Evolutionary conservation across 64 coral and sea anemone species (phyloP).

Genomic region (Hydrozoanthus tunicans): DNA sequence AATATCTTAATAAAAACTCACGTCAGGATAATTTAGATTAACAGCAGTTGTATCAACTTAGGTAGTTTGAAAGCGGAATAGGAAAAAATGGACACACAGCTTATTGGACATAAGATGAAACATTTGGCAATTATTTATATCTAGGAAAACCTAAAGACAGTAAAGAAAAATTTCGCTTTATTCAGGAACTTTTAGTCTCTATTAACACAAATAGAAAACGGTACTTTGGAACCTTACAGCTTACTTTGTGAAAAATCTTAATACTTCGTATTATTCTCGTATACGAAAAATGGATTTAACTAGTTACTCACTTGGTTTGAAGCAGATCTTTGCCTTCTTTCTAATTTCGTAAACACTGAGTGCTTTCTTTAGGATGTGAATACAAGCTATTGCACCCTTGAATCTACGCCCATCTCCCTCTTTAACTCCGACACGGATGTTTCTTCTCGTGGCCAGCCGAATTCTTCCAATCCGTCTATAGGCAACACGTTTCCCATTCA

Average conservation of each 20-base stretch:
- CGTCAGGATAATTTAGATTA: no score
- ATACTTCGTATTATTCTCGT: background rate
- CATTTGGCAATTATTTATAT: no score
- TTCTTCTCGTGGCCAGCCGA: constrained; percentile 67
- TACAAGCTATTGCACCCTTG: constrained; percentile 73
- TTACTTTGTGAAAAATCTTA: background rate
- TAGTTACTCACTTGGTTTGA: constrained; percentile 57
- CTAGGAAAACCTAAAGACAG: no score
- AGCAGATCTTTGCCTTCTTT: constrained; percentile 72
- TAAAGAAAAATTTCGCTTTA: no score
- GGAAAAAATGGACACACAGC: no score
- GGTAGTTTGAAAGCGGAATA: no score
- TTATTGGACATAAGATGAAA: no score
- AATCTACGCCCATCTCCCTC: constrained; percentile 58
- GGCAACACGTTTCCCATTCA: constrained; percentile 61
- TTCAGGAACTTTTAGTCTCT: no score
- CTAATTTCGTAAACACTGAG: constrained; percentile 41
- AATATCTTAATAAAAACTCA: background rate
- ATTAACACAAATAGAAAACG: no score
- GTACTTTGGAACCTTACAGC: background rate
- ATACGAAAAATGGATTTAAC: background rate
- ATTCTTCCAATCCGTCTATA: constrained; percentile 58
- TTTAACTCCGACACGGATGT: constrained; percentile 70
- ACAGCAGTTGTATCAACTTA: no score
- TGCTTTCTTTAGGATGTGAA: constrained; percentile 63